These are phyloP conservation scores for Malurus cyaneus DNA, from an alignment of 2,113 vertebrate species.

Conservation along the genomic window DNA sequence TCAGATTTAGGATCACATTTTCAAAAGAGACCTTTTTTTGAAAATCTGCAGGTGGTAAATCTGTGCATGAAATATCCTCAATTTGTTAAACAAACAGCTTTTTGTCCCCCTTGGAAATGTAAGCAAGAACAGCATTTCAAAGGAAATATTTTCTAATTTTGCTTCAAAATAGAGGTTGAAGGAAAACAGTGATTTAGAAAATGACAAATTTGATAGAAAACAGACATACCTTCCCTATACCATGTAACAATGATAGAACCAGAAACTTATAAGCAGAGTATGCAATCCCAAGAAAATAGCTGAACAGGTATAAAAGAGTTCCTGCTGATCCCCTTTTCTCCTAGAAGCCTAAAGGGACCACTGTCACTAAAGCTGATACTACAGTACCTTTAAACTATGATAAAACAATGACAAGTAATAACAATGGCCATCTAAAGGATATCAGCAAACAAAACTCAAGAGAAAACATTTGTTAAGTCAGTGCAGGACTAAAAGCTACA, in stretches of 20 bases:
- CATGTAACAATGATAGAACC: background rate
- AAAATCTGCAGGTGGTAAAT: conserved; percentile 6
- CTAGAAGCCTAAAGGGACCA: background rate
- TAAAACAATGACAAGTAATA: background rate
- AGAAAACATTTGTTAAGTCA: background rate
- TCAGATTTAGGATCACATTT: background rate
- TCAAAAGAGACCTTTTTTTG: background rate
- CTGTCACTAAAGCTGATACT: background rate
- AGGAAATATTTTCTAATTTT: background rate
- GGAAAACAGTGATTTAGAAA: conserved; percentile 13
- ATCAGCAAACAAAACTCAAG: background rate
- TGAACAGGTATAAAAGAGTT: background rate
- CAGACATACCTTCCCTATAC: background rate
- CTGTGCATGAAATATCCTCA: background rate
- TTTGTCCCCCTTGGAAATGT: background rate
- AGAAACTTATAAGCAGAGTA: background rate
- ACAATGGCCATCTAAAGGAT: background rate
- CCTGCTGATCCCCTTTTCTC: background rate
- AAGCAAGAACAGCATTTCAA: background rate
- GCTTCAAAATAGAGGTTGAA: background rate
- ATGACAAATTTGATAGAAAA: background rate
- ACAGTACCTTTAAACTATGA: background rate
- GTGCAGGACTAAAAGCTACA: background rate
- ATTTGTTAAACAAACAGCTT: background rate
- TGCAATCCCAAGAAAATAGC: background rate